Percentiles rank a stretch among this genome's conserved stretches.
phyloP scores from a whole-genome alignment of 1,140 invertebrate species.

The Leptinotarsa texana region DNA sequence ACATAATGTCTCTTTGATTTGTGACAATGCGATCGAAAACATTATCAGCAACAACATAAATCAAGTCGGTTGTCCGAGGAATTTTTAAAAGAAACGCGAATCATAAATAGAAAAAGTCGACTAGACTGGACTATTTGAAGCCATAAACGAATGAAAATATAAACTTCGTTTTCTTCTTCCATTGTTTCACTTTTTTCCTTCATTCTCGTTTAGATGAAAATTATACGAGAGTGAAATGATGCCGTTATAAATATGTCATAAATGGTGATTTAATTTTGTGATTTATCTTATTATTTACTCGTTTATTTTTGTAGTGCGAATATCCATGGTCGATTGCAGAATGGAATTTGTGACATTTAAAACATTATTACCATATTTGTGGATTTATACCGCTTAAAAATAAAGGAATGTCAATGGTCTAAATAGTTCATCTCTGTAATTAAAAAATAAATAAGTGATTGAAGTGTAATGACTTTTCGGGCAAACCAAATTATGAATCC shows the following conservation, averaged over 20 bases:
- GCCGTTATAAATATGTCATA: conserved; percentile 27
- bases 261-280: conserved; percentile 12
- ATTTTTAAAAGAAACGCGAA: conserved; percentile 29
- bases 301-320: not conserved
- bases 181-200: conserved; percentile 28
- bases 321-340: not conserved
- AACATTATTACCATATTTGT: too few species aligned
- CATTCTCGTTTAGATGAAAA: conserved; percentile 19
- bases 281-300: conserved; percentile 12
- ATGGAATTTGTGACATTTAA: too few species aligned
- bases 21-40: conserved; percentile 53
- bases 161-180: conserved; percentile 23
- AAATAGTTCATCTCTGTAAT: too few species aligned
- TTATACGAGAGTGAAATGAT: conserved; percentile 25
- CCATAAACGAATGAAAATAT: conserved; percentile 29
- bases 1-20: conserved; percentile 55
- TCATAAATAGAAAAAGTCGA: conserved; percentile 33
- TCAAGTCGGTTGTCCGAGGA: conserved; percentile 36
- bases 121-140: conserved; percentile 29
- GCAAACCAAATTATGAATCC: too few species aligned
- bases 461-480: too few species aligned
- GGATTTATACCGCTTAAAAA: too few species aligned
- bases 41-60: conserved; percentile 52
- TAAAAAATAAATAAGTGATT: too few species aligned
- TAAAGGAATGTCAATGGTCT: too few species aligned